Conservation (phyloP, 2,888 invertebrate genomes). For the Horisme vitalbata region DNA sequence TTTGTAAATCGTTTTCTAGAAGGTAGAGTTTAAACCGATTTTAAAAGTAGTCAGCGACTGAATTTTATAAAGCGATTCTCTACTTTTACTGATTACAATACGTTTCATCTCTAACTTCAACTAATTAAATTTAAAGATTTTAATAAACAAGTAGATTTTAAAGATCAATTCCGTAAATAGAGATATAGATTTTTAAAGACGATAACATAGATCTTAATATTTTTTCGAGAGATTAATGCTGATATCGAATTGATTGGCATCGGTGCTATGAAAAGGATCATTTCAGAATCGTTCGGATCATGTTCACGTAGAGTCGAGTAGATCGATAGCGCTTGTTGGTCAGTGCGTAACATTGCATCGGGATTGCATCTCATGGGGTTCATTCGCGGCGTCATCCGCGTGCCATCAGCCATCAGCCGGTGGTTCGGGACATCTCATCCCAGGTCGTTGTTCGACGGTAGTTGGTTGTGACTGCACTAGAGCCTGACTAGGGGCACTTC, state of each 20-base stretch:
- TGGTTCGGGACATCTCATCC: slow-evolving; percentile 26
- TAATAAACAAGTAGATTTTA: slow-evolving; percentile 42
- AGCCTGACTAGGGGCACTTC: slow-evolving; percentile 31
- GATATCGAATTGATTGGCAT: slow-evolving; percentile 60
- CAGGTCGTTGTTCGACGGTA: slow-evolving; percentile 32
- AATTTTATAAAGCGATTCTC: slow-evolving; percentile 75
- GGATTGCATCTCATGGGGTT: slow-evolving; percentile 50
- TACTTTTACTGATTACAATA: slow-evolving; percentile 69
- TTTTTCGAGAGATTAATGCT: slow-evolving; percentile 59
- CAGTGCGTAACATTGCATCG: slow-evolving; percentile 53
- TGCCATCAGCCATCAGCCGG: slow-evolving; percentile 64
- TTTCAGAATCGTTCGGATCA: slow-evolving; percentile 58
- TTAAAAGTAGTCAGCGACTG: slow-evolving; percentile 75
- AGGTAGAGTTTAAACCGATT: slow-evolving; percentile 69
- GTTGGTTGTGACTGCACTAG: slow-evolving; percentile 44
- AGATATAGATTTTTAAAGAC: slow-evolving; percentile 57
- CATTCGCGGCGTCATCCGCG: slow-evolving; percentile 59
- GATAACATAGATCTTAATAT: slow-evolving; percentile 65
- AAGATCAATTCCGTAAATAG: slow-evolving; percentile 25
- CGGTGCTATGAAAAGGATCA: slow-evolving; percentile 72
- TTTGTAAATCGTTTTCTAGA: slow-evolving; percentile 78
- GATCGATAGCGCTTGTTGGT: slow-evolving; percentile 64
- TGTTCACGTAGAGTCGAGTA: slow-evolving; percentile 59
- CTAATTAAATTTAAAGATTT: slow-evolving; percentile 45
- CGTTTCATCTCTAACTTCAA: slow-evolving; percentile 67